Base-by-base conservation (phyloP, 2,113 vertebrate genomes). In the Apodemus speciosus region DNA sequence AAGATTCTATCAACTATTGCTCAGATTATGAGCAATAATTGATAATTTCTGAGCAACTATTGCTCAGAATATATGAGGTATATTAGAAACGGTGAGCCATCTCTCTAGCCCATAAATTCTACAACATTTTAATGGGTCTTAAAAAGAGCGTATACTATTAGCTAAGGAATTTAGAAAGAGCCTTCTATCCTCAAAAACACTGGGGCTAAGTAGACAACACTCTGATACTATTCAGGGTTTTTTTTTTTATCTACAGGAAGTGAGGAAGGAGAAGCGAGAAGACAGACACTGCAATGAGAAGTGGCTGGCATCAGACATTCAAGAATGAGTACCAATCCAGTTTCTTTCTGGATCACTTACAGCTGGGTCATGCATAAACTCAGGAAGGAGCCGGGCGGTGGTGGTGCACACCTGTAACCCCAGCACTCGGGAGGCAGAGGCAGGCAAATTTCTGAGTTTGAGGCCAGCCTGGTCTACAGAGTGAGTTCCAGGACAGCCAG, bases 1-100 rank as follows among this genome's bases (percentile, higher is more conserved):
- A 73, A 73, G 90, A 86, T 69, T 92, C 66, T 90, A 56, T 53
- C 60, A 88, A 81, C 1, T 92, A 77, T 84, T 91, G 80, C 35
- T 81, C 93, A 43, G 15, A 71, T 90, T 88, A n/a, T n/a, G n/a
- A n/a, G n/a, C n/a, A n/a, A n/a, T n/a, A n/a, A n/a, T n/a, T n/a
- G n/a, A n/a, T n/a, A n/a, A n/a, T n/a, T n/a, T n/a, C n/a, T n/a
- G n/a, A n/a, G n/a, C 60, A 88, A 81, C 1, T 92, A 77, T 84
- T 91, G 80, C 35, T 81, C 93, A 43, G 15, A 71, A 89, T 88
- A 90, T 88, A 84, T 58, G 23, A 90, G 38, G 46, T 40, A 35
- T 46, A 81, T 16, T 66, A 62, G 62, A 93, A 93, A 89, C 18
- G 9, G 7, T 81, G 56, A 83, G 56, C 38, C 23, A 83, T 83